Base-by-base conservation (phyloP, 2,888 invertebrate genomes). In the Tineola bisselliella region DNA sequence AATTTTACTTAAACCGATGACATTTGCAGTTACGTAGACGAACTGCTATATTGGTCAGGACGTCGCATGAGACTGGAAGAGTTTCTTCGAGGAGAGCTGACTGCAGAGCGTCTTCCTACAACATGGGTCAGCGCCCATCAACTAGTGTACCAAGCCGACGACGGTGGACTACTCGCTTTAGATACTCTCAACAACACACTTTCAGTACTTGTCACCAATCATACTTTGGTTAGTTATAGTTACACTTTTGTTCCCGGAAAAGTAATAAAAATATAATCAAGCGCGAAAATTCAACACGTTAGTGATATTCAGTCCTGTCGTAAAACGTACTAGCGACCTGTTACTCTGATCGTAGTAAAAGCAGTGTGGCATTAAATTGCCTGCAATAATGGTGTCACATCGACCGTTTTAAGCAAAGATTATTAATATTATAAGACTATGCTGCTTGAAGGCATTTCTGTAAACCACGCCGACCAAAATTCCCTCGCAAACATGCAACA, bases 41-140 rank as follows among this genome's bases (percentile, higher is more conserved):
- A 95, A 84, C 88, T 95, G 69, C 88, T 95, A 65, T 95, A 95
- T 82, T 95, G 94, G 94, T 94, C 93, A 71, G 95, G 95, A 63
- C 91, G 92, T 68, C 91, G 94, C 66, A 93, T 95, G 91, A 92
- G 93, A 65, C 88, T 95, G 69, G 93, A 94, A 87, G 94, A 94
- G 87, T 94, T 93, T 79, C 89, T 95, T 68, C 92, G 93, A 77
- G 94, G 92, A 65, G 92, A 93, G 73, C 84, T 93, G 71, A 90
- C 90, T 63, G 91, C 91, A 62, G 90, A 90, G 68, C 88, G 92
- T 63, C 88, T 95, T 70, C 93, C 93, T 66, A 92, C 94, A 63
- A 90, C 93, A 67, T 95, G 95, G 95, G 91, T 94, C 70, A 91
- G 92, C 70, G 89, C 92, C 66, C 91, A 92, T 72, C 93, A 94